Conservation (phyloP, 2,797 vertebrate species). For the Halcyon smyrnensis region DNA sequence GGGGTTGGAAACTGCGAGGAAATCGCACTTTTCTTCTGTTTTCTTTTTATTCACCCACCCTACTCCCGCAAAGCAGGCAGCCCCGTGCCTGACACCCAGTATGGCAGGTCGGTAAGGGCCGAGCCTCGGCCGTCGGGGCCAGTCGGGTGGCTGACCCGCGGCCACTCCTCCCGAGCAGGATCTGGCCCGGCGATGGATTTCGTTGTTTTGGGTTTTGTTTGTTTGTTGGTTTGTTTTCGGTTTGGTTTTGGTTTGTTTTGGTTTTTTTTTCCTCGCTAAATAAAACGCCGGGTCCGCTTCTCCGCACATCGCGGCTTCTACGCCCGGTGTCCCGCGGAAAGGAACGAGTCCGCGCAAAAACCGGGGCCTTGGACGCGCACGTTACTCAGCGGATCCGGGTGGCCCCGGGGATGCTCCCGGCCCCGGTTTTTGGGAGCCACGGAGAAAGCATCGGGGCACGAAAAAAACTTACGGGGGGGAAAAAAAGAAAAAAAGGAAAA, state of each 20-base stretch:
- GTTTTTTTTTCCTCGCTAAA: not conserved
- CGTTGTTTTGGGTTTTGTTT: not conserved
- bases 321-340: not conserved
- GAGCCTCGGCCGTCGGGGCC: not conserved
- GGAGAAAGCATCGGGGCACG: not conserved
- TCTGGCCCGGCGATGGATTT: not conserved
- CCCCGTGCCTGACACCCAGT: not conserved
- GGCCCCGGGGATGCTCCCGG: not conserved
- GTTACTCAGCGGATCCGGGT: not conserved
- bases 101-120: not conserved
- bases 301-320: not conserved
- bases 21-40: not conserved
- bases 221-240: not conserved
- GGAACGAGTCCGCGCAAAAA: not conserved
- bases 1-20: not conserved
- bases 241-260: too few species aligned
- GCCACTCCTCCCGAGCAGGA: not conserved
- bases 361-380: fast-evolving
- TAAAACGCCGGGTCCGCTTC: not conserved
- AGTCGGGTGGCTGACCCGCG: not conserved
- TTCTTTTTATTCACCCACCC: not conserved
- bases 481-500: not conserved
- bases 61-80: not conserved
- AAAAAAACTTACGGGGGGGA: not conserved
- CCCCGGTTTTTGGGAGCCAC: not conserved